A percentile compares a stretch with the other conserved stretches of the same genome.
These are phyloP conservation scores for Crotophaga sulcirostris DNA, from an alignment of 2,113 vertebrate species.

Conservation along the genomic window DNA sequence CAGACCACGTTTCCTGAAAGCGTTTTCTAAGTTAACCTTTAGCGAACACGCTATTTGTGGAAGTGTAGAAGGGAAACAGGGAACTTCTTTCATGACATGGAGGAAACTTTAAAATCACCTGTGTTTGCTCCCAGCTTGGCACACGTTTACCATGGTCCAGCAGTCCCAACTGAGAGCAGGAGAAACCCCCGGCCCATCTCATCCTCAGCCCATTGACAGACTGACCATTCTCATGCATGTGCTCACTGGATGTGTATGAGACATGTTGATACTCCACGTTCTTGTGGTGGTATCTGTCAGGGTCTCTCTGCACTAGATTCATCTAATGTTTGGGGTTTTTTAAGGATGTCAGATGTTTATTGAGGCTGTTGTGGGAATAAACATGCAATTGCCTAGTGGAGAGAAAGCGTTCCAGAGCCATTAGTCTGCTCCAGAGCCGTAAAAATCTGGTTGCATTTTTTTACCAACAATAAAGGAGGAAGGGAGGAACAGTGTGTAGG, in stretches of 20 bases:
- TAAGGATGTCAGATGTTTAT: neutral
- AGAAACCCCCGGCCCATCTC: neutral
- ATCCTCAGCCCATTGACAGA: neutral
- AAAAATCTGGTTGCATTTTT: neutral
- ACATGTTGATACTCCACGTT: fast-evolving
- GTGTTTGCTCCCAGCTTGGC: neutral
- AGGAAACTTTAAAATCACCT: neutral
- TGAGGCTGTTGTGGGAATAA: neutral
- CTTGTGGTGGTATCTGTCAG: neutral
- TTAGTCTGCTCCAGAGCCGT: neutral
- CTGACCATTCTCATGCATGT: neutral
- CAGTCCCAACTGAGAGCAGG: neutral
- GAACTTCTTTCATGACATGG: neutral
- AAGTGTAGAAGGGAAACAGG: neutral
- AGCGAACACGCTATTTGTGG: neutral
- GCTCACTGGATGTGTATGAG: fast-evolving
- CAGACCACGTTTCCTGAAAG: neutral
- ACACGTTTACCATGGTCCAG: neutral
- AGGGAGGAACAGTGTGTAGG: neutral
- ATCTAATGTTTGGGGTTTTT: neutral
- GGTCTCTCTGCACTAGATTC: neutral
- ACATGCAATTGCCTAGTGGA: neutral
- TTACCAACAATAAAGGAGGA: neutral
- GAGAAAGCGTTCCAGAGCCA: neutral
- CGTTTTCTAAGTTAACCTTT: neutral